Evolutionary conservation across 2,888 invertebrate genomes (phyloP).

Genomic region (Macrophya alboannulata): DNA sequence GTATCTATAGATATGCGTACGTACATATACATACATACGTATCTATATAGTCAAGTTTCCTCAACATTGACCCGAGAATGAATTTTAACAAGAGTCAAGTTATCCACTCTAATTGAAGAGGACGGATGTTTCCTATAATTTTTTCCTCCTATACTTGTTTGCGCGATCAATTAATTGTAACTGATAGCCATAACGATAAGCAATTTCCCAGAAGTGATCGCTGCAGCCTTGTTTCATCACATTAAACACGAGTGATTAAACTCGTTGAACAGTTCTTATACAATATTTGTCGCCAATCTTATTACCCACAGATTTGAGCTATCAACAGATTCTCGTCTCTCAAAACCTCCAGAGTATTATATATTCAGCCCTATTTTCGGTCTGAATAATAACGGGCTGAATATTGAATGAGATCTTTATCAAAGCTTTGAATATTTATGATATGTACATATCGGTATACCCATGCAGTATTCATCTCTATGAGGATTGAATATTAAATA

Average conservation of each 20-base stretch:
- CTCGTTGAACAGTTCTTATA: background rate
- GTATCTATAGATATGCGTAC: too few species aligned
- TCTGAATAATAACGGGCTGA: background rate
- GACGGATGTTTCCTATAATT: background rate
- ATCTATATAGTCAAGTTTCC: slow-evolving; percentile 1
- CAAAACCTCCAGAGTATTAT: too few species aligned
- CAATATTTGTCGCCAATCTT: background rate
- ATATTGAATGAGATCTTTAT: background rate
- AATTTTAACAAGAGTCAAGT: slow-evolving; percentile 22
- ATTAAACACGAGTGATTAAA: too few species aligned
- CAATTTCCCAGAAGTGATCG: background rate
- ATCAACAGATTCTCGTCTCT: background rate
- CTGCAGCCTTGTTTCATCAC: background rate
- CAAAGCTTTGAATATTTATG: background rate
- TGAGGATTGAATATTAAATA: background rate
- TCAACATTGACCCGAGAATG: background rate
- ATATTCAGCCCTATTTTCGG: background rate
- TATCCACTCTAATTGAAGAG: background rate
- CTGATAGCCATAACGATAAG: background rate
- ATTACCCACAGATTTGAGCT: background rate
- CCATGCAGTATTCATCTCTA: background rate
- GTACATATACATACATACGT: background rate
- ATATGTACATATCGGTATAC: too few species aligned
- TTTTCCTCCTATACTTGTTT: slow-evolving; percentile 9
- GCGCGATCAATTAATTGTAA: slow-evolving; percentile 16